Conservation (phyloP, 1,140 invertebrate species). For the Chrysoperla carnea region DNA sequence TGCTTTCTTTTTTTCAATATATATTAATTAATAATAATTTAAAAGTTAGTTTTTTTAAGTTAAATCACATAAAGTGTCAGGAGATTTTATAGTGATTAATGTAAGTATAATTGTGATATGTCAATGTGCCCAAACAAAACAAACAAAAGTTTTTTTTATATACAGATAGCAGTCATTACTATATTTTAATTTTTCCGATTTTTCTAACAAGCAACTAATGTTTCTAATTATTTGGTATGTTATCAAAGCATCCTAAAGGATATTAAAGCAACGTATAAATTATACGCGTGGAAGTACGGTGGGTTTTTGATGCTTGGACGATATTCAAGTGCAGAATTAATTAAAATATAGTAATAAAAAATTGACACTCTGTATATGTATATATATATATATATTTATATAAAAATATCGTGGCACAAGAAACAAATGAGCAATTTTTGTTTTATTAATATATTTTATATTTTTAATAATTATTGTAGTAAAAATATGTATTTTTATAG, state of each 20-base stretch:
- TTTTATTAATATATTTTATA: background rate
- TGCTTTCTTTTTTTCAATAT: too few species aligned
- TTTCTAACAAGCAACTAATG: too few species aligned
- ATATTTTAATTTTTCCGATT: too few species aligned
- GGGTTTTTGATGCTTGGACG: conserved; percentile 2
- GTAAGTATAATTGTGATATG: background rate
- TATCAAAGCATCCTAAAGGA: too few species aligned
- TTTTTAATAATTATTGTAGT: too few species aligned
- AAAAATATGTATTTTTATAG: too few species aligned
- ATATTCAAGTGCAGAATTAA: background rate
- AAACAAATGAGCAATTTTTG: background rate
- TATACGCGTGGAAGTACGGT: too few species aligned
- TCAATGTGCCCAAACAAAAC: background rate
- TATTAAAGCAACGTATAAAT: too few species aligned
- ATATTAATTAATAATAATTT: too few species aligned
- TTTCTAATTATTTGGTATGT: too few species aligned
- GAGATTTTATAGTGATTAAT: background rate
- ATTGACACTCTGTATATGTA: background rate
- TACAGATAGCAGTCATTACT: too few species aligned
- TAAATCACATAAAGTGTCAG: background rate
- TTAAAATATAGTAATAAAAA: background rate
- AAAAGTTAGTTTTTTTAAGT: background rate
- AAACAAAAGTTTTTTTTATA: background rate
- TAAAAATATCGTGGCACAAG: background rate
- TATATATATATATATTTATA: background rate